Evolutionary conservation across 2,113 vertebrate species (phyloP).

Genomic region (Potamarius usumacintae): DNA sequence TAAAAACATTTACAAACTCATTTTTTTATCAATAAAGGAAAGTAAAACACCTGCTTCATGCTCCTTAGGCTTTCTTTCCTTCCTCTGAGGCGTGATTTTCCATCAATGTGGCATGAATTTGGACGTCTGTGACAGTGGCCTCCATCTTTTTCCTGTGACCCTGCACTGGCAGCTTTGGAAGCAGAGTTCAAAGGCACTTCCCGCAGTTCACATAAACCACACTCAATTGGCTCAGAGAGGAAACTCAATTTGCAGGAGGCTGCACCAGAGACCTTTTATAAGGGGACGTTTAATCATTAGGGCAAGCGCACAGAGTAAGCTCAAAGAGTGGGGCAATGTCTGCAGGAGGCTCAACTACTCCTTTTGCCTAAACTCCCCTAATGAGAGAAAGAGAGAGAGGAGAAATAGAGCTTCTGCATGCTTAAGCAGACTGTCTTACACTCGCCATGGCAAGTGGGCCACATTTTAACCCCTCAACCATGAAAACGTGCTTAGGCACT

Average conservation of each 20-base stretch:
- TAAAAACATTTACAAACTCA: conserved; percentile 72
- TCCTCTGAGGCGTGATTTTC: conserved; percentile 46
- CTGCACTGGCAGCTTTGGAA: conserved; percentile 67
- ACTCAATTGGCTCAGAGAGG: conserved; percentile 79
- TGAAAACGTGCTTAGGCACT: conserved; percentile 77
- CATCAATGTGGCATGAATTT: conserved; percentile 70
- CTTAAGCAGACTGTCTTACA: conserved; percentile 71
- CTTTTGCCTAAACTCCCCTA: conserved; percentile 61
- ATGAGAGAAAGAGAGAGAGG: conserved; percentile 50
- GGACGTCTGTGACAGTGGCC: conserved; percentile 65
- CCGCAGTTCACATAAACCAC: conserved; percentile 78
- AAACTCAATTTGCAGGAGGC: conserved; percentile 76
- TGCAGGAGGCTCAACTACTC: conserved; percentile 69
- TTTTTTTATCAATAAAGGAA: conserved; percentile 73
- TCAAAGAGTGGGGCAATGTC: conserved; percentile 72
- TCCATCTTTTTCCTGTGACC: conserved; percentile 65
- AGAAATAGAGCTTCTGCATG: conserved; percentile 70
- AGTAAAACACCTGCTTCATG: conserved; percentile 66
- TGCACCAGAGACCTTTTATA: conserved; percentile 78
- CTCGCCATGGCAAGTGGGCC: conserved; percentile 65
- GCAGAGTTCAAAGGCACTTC: conserved; percentile 74
- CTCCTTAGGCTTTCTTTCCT: conserved; percentile 43
- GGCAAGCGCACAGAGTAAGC: conserved; percentile 70
- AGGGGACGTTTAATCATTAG: conserved; percentile 83
- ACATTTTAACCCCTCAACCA: conserved; percentile 74